Base-by-base conservation (phyloP, 2,113 vertebrate genomes). In the Erinaceus europaeus region DNA sequence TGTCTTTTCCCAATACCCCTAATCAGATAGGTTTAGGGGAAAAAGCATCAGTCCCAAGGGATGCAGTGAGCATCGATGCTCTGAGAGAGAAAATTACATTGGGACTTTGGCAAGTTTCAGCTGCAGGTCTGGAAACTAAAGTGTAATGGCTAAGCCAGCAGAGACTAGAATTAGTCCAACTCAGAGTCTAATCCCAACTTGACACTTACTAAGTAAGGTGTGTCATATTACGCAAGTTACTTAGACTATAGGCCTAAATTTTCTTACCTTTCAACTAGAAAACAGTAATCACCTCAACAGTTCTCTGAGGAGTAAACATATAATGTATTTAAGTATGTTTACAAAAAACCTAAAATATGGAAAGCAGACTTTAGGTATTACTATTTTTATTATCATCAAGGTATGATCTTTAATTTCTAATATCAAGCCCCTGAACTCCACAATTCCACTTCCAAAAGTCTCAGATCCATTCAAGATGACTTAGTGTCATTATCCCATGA, bases 201-300 rank as follows among this genome's bases (percentile, higher is more conserved):
- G 85, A 7, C 20, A 67, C n/a, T 23, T 20, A 68, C 29, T 74
- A 82, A 84, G 38, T 36, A 84, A 84, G 38, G 40, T 48, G 15
- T 53, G 32, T 52, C 36, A 48, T 13, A 61, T 11, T 73, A 21
- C 25, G 38, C 61, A 84, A 90, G 27, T 46, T 50, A 34, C 44
- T 82, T 50, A 78, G 67, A 40, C 48, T 65, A 46, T 62, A 91
- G 83, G 59, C n/a, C 55, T 89, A 68, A 86, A 36, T 67, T 62
- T 79, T 78, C 64, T 89, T 61, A 62, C 68, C 57, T 78, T 46
- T 67, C 72, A 62, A 84, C 17, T 38, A 40, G 42, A 59, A 92
- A 88, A 75, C 50, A 67, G 27, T 55, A 86, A 78, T 44, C 73
- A 64, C 13, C 74, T 78, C 53, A 57, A 44, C 36, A 8, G 14